These are phyloP conservation scores for Anhinga anhinga DNA, from an alignment of 2,113 vertebrate species.

Conservation along the genomic window DNA sequence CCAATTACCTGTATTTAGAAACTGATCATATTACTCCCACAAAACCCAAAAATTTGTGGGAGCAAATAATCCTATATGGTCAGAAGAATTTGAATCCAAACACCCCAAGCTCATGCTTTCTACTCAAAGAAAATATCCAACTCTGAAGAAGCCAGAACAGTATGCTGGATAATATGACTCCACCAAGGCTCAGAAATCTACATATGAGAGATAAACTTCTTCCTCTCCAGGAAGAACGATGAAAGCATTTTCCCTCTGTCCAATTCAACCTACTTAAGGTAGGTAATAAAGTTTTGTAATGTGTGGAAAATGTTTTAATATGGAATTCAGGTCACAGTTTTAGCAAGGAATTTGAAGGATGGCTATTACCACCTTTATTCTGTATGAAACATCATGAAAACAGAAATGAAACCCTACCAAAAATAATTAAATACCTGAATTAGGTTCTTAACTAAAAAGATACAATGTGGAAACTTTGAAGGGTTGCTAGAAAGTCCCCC, in stretches of 20 bases:
- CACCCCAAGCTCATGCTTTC: neutral
- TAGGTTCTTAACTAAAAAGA: neutral
- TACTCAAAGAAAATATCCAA: neutral
- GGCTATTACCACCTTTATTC: neutral
- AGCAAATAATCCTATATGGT: neutral
- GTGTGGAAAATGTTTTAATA: neutral
- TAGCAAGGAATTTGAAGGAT: neutral
- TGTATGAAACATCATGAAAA: neutral
- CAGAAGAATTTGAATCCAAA: neutral
- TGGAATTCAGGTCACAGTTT: neutral
- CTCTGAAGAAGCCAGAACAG: neutral
- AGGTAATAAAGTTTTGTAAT: neutral
- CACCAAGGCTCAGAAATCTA: neutral
- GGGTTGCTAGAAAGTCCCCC: neutral
- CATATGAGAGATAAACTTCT: neutral
- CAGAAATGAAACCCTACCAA: neutral
- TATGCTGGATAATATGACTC: neutral
- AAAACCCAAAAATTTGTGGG: neutral
- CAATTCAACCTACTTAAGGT: neutral
- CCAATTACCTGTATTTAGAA: neutral
- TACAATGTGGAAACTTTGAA: neutral
- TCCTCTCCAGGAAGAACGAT: neutral
- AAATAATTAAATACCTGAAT: neutral
- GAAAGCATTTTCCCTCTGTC: neutral
- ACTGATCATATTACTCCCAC: neutral